These are phyloP conservation scores for Heliconius melpomene DNA, from an alignment of 1,140 invertebrate species.

Conservation along the genomic window DNA sequence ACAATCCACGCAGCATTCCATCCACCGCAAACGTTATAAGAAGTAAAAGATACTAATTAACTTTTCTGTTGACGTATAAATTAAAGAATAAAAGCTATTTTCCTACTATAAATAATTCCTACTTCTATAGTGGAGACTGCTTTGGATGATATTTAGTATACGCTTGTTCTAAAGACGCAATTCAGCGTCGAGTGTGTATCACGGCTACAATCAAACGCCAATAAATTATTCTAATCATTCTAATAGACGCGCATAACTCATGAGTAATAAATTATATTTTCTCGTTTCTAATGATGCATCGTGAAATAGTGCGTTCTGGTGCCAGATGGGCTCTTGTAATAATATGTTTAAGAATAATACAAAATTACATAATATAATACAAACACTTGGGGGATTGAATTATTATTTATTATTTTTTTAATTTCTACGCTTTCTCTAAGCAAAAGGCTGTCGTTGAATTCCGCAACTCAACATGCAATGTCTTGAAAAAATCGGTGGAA, in stretches of 20 bases:
- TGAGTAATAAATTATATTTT: constrained; percentile 45
- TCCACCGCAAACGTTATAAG: no score
- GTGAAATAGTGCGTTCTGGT: constrained; percentile 37
- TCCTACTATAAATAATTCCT: no score
- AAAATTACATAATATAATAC: background rate
- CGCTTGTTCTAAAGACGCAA: constrained; percentile 24
- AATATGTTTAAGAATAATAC: background rate
- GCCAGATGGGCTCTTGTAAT: background rate
- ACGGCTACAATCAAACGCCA: constrained; percentile 42
- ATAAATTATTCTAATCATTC: constrained; percentile 51
- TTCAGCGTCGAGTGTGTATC: constrained; percentile 34
- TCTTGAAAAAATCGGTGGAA: no score
- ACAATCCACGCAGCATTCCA: no score
- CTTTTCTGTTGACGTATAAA: no score
- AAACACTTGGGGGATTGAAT: no score
- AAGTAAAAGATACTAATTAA: no score
- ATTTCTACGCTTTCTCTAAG: no score
- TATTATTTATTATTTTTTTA: no score
- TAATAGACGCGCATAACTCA: constrained; percentile 44
- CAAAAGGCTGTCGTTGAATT: no score
- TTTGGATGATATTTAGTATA: constrained; percentile 22
- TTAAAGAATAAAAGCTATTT: no score
- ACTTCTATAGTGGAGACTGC: background rate
- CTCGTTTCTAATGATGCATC: constrained; percentile 42
- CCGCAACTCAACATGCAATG: no score